These are phyloP conservation scores for Progne subis DNA, from an alignment of 2,113 vertebrate genomes.

Conservation along the genomic window DNA sequence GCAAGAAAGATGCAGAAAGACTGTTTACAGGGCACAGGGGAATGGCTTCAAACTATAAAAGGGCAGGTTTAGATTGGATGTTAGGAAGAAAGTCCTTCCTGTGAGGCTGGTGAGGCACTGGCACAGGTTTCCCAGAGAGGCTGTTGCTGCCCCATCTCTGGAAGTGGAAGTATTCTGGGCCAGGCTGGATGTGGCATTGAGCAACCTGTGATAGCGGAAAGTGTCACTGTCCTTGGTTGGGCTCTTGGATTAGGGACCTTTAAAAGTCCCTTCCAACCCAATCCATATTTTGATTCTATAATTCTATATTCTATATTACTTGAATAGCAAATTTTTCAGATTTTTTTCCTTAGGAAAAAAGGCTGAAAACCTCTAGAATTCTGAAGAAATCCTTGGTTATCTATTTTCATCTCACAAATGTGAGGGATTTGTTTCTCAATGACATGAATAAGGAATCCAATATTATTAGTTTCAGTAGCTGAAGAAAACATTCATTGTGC, in stretches of 20 bases:
- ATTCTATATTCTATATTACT: neutral
- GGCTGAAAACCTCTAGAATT: no score
- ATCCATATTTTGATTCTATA: no score
- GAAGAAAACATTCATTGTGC: neutral
- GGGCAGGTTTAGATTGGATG: neutral
- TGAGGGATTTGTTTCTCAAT: neutral
- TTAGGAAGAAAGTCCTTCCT: neutral
- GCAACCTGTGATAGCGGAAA: neutral
- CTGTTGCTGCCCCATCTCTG: neutral
- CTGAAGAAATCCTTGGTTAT: neutral
- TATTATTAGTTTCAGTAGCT: neutral
- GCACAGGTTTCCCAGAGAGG: neutral
- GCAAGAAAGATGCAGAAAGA: neutral
- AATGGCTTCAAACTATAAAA: neutral
- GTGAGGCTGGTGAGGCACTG: neutral
- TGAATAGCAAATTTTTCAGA: neutral
- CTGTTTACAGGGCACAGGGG: neutral
- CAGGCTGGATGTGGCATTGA: neutral
- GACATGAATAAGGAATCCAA: neutral
- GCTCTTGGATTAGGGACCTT: neutral
- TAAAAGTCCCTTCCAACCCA: neutral
- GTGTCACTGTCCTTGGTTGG: neutral
- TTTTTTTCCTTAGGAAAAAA: neutral
- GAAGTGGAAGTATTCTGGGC: neutral
- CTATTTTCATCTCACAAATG: neutral